phyloP scores from a whole-genome alignment of 2,888 invertebrate genomes.

The Philereme transversata region DNA sequence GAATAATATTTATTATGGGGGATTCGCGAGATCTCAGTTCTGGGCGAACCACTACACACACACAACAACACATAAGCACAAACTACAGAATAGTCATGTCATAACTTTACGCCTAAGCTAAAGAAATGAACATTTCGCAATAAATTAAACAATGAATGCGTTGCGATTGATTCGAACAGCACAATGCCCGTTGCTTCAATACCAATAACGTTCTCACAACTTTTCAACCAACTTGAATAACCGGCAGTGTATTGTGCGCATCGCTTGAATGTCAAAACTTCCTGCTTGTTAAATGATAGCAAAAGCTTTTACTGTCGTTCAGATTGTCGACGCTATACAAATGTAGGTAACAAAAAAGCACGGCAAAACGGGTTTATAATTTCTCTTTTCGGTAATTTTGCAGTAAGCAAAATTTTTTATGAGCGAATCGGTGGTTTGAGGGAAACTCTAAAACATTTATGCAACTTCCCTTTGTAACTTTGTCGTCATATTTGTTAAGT shows the following conservation, averaged over 20 bases:
- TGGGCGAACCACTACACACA: no score
- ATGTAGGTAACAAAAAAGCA: constrained; percentile 52
- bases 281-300: constrained; percentile 59
- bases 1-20: no score
- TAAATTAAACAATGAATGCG: constrained; percentile 29
- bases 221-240: constrained; percentile 46
- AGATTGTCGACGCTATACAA: constrained; percentile 55
- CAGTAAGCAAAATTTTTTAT: constrained; percentile 30
- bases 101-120: no score
- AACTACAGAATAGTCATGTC: no score
- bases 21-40: no score
- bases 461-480: constrained; percentile 22
- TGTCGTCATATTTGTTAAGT: constrained; percentile 31
- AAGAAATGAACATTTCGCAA: no score
- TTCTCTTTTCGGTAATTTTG: constrained; percentile 42
- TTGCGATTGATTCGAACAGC: constrained; percentile 44
- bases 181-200: constrained; percentile 50
- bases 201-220: constrained; percentile 31
- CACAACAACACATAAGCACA: no score
- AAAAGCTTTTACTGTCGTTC: constrained; percentile 59
- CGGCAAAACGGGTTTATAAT: constrained; percentile 46
- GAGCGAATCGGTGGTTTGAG: constrained; percentile 29
- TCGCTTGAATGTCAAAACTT: constrained; percentile 59
- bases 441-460: constrained; percentile 29
- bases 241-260: constrained; percentile 57